These are phyloP conservation scores for Brachyhypopomus occidentalis DNA, from an alignment of 2,113 vertebrate species.

Conservation along the genomic window DNA sequence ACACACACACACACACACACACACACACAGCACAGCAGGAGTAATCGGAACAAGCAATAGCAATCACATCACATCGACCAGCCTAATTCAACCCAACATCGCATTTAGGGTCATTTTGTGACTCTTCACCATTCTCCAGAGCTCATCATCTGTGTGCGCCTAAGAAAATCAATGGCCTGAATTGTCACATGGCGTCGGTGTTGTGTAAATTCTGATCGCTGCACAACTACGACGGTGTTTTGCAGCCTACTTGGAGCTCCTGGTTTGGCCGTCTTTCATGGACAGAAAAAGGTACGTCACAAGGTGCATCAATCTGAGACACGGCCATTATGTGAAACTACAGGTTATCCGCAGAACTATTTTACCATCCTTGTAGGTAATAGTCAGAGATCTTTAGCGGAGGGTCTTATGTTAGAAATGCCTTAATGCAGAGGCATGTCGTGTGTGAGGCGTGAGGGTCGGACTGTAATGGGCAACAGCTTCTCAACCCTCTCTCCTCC, in stretches of 20 bases:
- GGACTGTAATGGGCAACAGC: no score
- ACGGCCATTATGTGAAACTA: slow-evolving; percentile 46
- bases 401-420: not conserved
- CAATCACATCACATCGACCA: slow-evolving; percentile 50
- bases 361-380: slow-evolving; percentile 11
- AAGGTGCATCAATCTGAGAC: not conserved
- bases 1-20: no score
- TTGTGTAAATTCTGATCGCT: slow-evolving; percentile 46
- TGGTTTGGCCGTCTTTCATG: not conserved
- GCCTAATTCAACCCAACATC: slow-evolving; percentile 34
- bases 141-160: slow-evolving; percentile 32
- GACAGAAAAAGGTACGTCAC: not conserved
- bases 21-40: not conserved
- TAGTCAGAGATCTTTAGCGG: slow-evolving; percentile 18
- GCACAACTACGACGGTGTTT: slow-evolving; percentile 8
- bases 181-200: slow-evolving; percentile 35
- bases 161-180: slow-evolving; percentile 39
- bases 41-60: slow-evolving; percentile 28
- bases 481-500: no score
- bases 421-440: no score
- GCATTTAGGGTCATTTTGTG: slow-evolving; percentile 28
- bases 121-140: slow-evolving; percentile 24
- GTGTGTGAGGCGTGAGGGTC: no score
- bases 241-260: slow-evolving; percentile 22
- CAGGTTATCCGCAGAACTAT: slow-evolving; percentile 46